Percentiles rank a stretch among this genome's conserved stretches.
phyloP scores from a whole-genome alignment of 2,797 vertebrate species.

The Linurgus olivaceus region DNA sequence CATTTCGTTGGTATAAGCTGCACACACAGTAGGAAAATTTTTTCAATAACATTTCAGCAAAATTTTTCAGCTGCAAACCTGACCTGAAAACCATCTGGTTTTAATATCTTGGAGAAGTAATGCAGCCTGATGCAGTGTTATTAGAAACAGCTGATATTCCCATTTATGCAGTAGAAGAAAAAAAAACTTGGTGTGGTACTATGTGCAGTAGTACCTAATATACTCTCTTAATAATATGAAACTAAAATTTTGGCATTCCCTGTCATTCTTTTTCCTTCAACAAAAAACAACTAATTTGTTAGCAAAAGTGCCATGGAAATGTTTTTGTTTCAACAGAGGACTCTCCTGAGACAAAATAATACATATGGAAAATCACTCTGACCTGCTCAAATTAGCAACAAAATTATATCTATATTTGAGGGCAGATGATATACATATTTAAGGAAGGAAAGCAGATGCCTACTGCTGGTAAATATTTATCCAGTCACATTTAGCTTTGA shows the following conservation, averaged over 20 bases:
- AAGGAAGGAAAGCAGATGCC: background rate
- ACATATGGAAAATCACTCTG: background rate
- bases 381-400: background rate
- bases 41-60: background rate
- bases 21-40: background rate
- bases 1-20: background rate
- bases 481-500: background rate
- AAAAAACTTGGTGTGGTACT: background rate
- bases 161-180: background rate
- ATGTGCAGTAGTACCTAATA: background rate
- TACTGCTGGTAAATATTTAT: background rate
- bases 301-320: background rate
- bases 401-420: background rate
- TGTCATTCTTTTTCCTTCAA: background rate
- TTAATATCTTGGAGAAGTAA: conserved; percentile 22
- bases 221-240: background rate
- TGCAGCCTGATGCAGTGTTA: background rate
- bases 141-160: conserved; percentile 38
- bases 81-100: conserved; percentile 11
- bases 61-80: background rate
- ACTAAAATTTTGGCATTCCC: background rate
- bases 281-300: background rate
- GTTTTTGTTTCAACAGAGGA: background rate
- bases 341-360: background rate
- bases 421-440: background rate